Base-by-base conservation (phyloP, 2,888 invertebrate species). In the Branchinecta sandiegonensis region DNA sequence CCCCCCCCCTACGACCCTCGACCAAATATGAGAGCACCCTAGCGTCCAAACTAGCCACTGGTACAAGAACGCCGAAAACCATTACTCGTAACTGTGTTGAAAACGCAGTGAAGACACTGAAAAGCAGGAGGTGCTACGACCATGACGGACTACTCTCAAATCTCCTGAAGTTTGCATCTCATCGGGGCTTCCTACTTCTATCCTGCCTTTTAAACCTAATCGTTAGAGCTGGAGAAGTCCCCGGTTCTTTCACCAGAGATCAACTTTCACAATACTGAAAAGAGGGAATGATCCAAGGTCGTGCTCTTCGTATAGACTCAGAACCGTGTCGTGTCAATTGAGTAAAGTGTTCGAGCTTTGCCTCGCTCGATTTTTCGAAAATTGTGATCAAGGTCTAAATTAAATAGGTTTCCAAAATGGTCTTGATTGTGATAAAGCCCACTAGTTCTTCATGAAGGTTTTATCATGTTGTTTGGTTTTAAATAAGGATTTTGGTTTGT, bases 141-240 rank as follows among this genome's bases (percentile, higher is more conserved):
- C 50, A 50, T 50, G 50, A 50, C n/a, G 50, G 50, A 11, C 11
- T 50, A 50, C 50, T 11, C n/a, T 50, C 50, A 50, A 50, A 50
- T n/a, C 50, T 11, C n/a, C 11, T 50, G n/a, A 50, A 50, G n/a
- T 50, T 11, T 11, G 50, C 50, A 50, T 50, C 50, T n/a, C n/a
- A 11, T n/a, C 11, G n/a, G n/a, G 50, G 11, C 50, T 11, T 50
- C 50, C 50, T 50, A n/a, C n/a, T n/a, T n/a, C n/a, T n/a, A n/a
- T n/a, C n/a, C n/a, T n/a, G n/a, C n/a, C n/a, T n/a, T n/a, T n/a
- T n/a, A n/a, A n/a, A n/a, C n/a, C n/a, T n/a, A n/a, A n/a, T n/a
- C n/a, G n/a, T n/a, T n/a, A n/a, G n/a, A n/a, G n/a, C n/a, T n/a
- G n/a, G n/a, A n/a, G n/a, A n/a, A n/a, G n/a, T n/a, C n/a, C n/a